Evolutionary conservation across 2,888 invertebrate genomes (phyloP).

Genomic region (Papilio gigon): DNA sequence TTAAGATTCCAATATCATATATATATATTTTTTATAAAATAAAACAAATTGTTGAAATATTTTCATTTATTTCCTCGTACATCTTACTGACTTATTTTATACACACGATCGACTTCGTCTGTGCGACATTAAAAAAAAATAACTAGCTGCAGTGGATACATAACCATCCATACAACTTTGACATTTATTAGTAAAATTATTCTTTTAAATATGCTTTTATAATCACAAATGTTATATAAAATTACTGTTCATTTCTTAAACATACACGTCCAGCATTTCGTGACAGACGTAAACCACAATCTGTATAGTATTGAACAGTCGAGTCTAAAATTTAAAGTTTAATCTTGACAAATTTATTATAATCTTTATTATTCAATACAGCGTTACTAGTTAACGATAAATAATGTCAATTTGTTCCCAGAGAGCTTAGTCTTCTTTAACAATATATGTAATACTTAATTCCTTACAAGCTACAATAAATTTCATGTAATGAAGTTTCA

Average conservation of each 20-base stretch:
- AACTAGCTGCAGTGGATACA: no score
- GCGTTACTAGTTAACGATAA: background rate
- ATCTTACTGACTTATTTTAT: background rate
- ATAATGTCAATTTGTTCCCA: background rate
- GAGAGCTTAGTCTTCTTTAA: background rate
- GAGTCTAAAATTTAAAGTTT: background rate
- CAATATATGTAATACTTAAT: background rate
- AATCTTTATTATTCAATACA: background rate
- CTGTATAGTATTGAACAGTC: background rate
- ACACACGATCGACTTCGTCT: no score
- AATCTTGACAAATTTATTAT: background rate
- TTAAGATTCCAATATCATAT: conserved; percentile 7
- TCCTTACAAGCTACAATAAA: background rate
- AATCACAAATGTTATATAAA: background rate
- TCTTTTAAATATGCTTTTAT: background rate
- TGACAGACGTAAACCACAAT: background rate
- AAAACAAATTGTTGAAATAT: conserved; percentile 5
- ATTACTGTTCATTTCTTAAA: background rate
- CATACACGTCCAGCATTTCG: background rate
- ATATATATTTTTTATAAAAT: conserved; percentile 14
- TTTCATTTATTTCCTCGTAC: background rate
- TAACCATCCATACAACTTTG: no score
- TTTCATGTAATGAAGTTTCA: background rate
- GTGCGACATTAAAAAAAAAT: no score
- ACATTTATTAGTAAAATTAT: no score